A percentile compares a stretch with the other conserved stretches of the same genome.
These are phyloP conservation scores for Pomatostomus ruficeps DNA, from an alignment of 2,113 vertebrate species.

Conservation along the genomic window DNA sequence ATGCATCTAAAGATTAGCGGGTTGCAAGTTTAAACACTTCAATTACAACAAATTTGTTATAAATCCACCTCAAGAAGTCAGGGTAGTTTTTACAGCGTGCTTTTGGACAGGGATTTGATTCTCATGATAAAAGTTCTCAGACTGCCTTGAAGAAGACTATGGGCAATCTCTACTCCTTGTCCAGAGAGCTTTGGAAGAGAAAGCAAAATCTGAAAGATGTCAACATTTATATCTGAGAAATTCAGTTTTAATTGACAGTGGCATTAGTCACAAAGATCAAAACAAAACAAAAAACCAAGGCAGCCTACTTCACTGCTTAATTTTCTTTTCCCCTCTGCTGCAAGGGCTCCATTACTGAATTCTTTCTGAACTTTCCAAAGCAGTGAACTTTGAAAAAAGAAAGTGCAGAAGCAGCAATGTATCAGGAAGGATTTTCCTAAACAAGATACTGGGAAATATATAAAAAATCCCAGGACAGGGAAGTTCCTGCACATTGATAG, in stretches of 20 bases:
- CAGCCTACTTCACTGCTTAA: neutral
- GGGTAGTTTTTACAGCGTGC: neutral
- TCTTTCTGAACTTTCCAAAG: neutral
- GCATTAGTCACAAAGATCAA: neutral
- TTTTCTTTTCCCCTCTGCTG: neutral
- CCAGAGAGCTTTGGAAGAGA: neutral
- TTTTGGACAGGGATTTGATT: neutral
- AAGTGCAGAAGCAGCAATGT: neutral
- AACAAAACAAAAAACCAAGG: neutral
- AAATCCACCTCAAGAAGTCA: neutral
- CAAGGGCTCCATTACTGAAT: neutral
- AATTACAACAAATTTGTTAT: neutral
- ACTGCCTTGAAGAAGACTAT: neutral
- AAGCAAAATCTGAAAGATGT: neutral
- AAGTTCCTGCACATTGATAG: neutral
- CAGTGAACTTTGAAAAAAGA: neutral
- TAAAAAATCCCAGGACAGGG: neutral
- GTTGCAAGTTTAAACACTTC: neutral
- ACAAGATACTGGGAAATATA: neutral
- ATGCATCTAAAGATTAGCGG: neutral
- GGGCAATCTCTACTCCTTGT: neutral
- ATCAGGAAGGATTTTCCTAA: neutral
- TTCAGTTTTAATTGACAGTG: neutral
- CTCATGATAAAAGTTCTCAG: neutral
- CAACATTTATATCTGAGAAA: neutral